Evolutionary conservation across 2,113 vertebrate species (phyloP).

Genomic region (Clarias batrachus): DNA sequence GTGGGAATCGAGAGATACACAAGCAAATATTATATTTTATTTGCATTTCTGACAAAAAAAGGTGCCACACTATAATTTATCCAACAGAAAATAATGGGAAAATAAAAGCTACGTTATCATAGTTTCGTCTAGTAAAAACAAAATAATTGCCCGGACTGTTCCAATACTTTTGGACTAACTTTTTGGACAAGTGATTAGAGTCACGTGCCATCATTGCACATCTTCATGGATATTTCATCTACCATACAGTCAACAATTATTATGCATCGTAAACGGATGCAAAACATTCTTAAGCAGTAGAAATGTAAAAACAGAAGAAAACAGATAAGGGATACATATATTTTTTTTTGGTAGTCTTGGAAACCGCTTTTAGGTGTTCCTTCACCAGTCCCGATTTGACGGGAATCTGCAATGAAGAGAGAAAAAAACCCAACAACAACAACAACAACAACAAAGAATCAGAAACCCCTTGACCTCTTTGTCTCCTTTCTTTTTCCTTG

Average conservation of each 20-base stretch:
- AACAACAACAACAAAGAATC: neutral
- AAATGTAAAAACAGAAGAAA: neutral
- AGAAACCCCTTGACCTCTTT: constrained; percentile 76
- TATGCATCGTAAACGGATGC: too few species aligned
- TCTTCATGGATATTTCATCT: too few species aligned
- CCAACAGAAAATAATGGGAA: too few species aligned
- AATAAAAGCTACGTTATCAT: too few species aligned
- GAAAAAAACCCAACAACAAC: neutral
- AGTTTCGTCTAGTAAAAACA: neutral
- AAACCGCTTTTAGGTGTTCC: too few species aligned
- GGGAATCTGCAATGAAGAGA: neutral
- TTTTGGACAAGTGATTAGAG: neutral
- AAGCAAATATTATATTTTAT: too few species aligned
- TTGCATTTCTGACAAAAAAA: too few species aligned
- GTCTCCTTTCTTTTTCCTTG: constrained; percentile 88
- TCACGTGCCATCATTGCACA: neutral
- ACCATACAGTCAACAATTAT: too few species aligned
- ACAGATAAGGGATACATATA: neutral
- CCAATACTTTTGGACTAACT: neutral
- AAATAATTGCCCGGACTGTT: neutral
- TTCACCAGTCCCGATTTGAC: too few species aligned
- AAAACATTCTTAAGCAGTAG: too few species aligned
- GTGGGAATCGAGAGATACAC: too few species aligned
- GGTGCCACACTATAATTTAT: too few species aligned
- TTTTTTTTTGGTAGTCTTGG: neutral